A percentile compares a stretch with the other conserved stretches of the same genome.
phyloP scores from a whole-genome alignment of 2,888 invertebrate species.

The Ommatoiulus sabulosus region DNA sequence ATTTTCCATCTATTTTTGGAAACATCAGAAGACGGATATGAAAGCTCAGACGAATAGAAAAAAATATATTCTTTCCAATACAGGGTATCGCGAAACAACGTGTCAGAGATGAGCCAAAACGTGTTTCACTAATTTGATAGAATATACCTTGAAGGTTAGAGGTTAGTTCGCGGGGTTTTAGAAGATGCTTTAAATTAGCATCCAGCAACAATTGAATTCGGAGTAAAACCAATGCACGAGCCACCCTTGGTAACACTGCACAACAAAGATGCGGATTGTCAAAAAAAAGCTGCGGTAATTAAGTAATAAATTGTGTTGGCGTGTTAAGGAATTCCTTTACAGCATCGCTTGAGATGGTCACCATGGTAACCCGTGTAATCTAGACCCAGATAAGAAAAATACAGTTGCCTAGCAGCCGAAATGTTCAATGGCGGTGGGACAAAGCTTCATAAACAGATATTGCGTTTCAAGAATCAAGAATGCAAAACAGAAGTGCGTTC shows the following conservation, averaged over 20 bases:
- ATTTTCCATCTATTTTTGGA: neutral
- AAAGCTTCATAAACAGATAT: constrained; percentile 13
- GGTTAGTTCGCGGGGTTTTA: neutral
- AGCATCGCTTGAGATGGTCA: constrained; percentile 5
- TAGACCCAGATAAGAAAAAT: constrained; percentile 6
- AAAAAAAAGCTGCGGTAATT: constrained; percentile 8
- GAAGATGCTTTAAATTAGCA: neutral
- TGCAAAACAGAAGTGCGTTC: neutral
- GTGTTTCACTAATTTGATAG: neutral
- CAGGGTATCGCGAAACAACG: neutral
- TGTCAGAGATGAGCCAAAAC: neutral
- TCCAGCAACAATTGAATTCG: neutral
- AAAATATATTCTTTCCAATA: neutral
- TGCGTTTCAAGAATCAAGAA: neutral
- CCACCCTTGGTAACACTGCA: neutral
- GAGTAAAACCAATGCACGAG: neutral
- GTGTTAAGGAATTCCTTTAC: constrained; percentile 21
- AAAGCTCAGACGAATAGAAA: neutral
- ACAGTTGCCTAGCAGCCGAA: constrained; percentile 2
- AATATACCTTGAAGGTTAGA: neutral
- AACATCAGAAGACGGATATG: neutral
- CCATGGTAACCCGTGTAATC: constrained; percentile 1
- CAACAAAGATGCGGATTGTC: neutral
- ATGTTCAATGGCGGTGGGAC: neutral
- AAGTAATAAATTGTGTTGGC: neutral